phyloP scores from a whole-genome alignment of 1,140 invertebrate species.

The Zaprionus vittiger region DNA sequence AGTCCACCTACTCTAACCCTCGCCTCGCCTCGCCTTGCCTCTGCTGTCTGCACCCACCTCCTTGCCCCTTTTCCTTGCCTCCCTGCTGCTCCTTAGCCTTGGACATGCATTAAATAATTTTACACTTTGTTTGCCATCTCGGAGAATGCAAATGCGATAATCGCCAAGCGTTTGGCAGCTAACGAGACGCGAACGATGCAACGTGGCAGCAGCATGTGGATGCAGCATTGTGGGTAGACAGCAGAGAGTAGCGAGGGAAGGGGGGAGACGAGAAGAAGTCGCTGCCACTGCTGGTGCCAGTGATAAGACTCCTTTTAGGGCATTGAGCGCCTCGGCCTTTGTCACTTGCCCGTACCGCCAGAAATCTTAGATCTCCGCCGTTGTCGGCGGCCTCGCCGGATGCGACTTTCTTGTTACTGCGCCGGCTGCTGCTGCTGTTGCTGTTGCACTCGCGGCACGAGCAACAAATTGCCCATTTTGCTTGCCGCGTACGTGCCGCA shows the following conservation, averaged over 20 bases:
- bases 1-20: slow-evolving; percentile 54
- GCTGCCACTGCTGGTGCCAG: slow-evolving; percentile 7
- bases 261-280: background rate
- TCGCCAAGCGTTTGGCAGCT: slow-evolving; percentile 75
- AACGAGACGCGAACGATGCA: slow-evolving; percentile 60
- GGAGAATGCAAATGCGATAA: slow-evolving; percentile 78
- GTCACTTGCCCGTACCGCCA: slow-evolving; percentile 39
- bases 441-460: slow-evolving; percentile 53
- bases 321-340: slow-evolving; percentile 40
- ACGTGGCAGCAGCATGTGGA: slow-evolving; percentile 48
- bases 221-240: slow-evolving; percentile 18
- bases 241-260: background rate
- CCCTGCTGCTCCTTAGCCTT: slow-evolving; percentile 19
- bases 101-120: slow-evolving; percentile 81
- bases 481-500: slow-evolving; percentile 70
- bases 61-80: background rate
- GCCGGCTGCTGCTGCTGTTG: slow-evolving; percentile 21
- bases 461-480: slow-evolving; percentile 82
- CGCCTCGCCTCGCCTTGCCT: background rate
- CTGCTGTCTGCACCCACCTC: background rate
- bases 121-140: slow-evolving; percentile 75
- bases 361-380: slow-evolving; percentile 44
- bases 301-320: slow-evolving; percentile 57
- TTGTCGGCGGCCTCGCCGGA: slow-evolving; percentile 11
- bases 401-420: slow-evolving; percentile 7